Conservation (phyloP, 2,888 invertebrate genomes). For the Plebejus melissa region DNA sequence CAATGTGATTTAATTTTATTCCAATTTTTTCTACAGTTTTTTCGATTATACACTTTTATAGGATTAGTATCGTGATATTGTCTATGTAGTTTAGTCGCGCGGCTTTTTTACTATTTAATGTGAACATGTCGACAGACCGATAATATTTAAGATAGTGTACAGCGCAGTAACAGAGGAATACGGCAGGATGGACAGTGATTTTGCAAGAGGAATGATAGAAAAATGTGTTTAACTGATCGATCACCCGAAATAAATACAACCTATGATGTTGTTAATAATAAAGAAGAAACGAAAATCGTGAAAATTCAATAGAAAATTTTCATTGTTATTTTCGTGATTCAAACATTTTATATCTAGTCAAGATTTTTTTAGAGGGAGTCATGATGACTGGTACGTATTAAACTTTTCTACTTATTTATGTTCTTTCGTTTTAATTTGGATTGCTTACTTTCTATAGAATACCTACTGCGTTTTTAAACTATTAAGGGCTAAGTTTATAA, state of each 20-base stretch:
- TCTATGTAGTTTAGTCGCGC: conserved; percentile 57
- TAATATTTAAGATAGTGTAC: conserved; percentile 19
- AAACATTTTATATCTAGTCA: neutral
- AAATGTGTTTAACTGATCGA: conserved; percentile 30
- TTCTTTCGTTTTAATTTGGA: neutral
- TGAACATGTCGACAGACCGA: conserved; percentile 46
- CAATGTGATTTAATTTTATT: conserved; percentile 76
- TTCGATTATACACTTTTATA: conserved; percentile 73
- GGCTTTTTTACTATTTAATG: conserved; percentile 55
- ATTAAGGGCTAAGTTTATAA: too few species aligned
- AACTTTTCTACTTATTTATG: neutral
- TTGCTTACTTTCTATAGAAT: too few species aligned
- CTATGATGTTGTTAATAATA: conserved; percentile 29
- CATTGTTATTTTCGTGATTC: conserved; percentile 34
- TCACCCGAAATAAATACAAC: conserved; percentile 32
- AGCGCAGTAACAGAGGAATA: conserved; percentile 20
- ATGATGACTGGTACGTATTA: conserved; percentile 66
- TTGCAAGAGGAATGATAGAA: conserved; percentile 11
- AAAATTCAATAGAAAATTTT: conserved; percentile 59
- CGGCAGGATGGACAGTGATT: neutral
- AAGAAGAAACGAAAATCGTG: conserved; percentile 43
- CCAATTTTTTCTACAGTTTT: conserved; percentile 68
- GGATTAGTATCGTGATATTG: conserved; percentile 71
- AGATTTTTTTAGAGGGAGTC: conserved; percentile 35
- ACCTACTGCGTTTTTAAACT: too few species aligned